These are phyloP conservation scores for Sylvietta virens DNA, from an alignment of 2,113 vertebrate species.

Conservation along the genomic window DNA sequence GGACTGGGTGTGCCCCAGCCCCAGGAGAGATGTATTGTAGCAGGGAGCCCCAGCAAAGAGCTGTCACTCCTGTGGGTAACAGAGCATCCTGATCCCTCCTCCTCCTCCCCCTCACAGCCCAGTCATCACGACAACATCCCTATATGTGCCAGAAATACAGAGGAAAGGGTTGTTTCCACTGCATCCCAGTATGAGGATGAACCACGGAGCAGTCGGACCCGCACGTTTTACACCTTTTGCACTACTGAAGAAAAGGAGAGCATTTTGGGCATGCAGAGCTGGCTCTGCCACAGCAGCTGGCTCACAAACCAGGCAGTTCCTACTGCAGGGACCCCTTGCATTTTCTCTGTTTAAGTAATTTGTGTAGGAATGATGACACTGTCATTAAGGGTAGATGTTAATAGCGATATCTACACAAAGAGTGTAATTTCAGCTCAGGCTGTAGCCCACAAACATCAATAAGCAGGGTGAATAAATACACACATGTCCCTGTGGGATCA, in stretches of 20 bases:
- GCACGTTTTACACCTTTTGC: background rate
- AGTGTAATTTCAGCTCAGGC: background rate
- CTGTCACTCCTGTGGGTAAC: background rate
- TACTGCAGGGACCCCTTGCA: background rate
- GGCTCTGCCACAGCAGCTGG: background rate
- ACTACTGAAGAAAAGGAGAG: background rate
- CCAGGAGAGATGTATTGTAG: fast-evolving
- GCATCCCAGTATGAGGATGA: fast-evolving
- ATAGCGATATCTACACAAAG: background rate
- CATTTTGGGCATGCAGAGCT: background rate
- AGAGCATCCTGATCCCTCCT: background rate
- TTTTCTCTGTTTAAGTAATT: background rate
- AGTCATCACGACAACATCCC: background rate
- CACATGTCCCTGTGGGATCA: background rate
- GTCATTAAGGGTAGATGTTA: background rate
- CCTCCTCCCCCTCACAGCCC: background rate
- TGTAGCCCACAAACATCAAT: background rate
- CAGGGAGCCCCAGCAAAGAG: background rate
- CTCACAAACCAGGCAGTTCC: background rate
- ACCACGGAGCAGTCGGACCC: fast-evolving
- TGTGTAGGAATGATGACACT: background rate
- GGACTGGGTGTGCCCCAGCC: background rate
- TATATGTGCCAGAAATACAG: background rate
- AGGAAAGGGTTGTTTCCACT: background rate
- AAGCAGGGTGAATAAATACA: background rate